Conservation (phyloP, 2,888 invertebrate genomes). For the Calliphora vomitoria region DNA sequence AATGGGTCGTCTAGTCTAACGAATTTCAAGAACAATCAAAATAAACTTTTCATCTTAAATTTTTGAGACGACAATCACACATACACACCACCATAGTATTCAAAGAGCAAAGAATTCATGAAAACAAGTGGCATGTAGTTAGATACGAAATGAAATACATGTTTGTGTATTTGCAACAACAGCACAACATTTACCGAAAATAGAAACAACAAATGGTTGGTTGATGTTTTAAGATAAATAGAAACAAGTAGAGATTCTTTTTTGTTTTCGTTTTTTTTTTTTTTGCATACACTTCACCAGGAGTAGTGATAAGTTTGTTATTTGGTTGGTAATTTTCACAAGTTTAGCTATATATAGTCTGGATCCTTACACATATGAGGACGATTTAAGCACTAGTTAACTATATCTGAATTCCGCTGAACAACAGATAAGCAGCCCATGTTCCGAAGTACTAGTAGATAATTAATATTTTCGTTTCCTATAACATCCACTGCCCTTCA, state of each 20-base stretch:
- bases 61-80: not conserved
- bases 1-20: conserved; percentile 52
- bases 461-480: too few species aligned
- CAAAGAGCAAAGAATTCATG: not conserved
- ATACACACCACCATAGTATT: too few species aligned
- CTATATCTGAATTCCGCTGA: too few species aligned
- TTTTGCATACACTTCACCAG: too few species aligned
- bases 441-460: too few species aligned
- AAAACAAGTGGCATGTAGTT: not conserved
- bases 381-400: too few species aligned
- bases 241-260: not conserved
- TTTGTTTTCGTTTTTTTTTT: not conserved
- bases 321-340: too few species aligned
- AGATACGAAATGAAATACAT: conserved; percentile 15
- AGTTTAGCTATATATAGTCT: too few species aligned
- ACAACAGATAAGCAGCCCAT: too few species aligned
- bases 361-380: too few species aligned
- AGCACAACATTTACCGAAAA: not conserved
- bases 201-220: not conserved
- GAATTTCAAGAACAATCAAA: conserved; percentile 50
- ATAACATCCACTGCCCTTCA: too few species aligned
- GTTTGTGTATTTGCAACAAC: not conserved
- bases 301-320: too few species aligned
- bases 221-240: conserved; percentile 39
- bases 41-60: conserved; percentile 22